phyloP scores from a whole-genome alignment of 2,888 invertebrate species.

The Rotaria socialis region DNA sequence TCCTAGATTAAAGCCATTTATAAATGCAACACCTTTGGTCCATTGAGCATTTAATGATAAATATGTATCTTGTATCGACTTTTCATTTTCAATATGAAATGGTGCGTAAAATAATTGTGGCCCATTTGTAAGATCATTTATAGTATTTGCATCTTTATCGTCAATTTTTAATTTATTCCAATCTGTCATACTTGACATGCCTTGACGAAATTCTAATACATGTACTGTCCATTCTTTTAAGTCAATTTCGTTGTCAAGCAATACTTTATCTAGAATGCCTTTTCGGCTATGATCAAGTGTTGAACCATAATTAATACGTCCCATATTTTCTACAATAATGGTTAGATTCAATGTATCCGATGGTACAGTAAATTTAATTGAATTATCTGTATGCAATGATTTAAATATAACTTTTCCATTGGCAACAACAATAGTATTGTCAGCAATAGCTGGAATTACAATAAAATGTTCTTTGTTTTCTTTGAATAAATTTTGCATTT shows the following conservation, averaged over 20 bases:
- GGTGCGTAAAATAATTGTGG: neutral
- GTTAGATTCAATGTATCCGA: neutral
- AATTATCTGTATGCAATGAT: neutral
- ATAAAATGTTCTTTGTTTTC: neutral
- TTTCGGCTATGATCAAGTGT: neutral
- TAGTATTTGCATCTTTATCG: neutral
- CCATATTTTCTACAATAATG: neutral
- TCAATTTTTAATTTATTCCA: neutral
- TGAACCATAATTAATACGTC: neutral
- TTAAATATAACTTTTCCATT: neutral
- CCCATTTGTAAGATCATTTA: neutral
- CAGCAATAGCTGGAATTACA: neutral
- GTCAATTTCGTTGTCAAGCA: neutral
- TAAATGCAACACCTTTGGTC: slow-evolving; percentile 22
- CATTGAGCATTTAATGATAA: neutral
- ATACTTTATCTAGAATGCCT: neutral
- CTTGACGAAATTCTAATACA: neutral
- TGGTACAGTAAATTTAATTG: neutral
- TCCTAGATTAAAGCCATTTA: slow-evolving; percentile 4
- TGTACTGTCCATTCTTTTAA: neutral
- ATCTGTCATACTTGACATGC: neutral
- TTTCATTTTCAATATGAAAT: neutral
- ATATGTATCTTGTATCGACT: neutral
- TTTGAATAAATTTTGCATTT: too few species aligned
- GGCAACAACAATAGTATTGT: neutral